A percentile compares a stretch with the other conserved stretches of the same genome.
Evolutionary conservation across 2,888 invertebrate species (phyloP).

Genomic region (Drosophila borealis): DNA sequence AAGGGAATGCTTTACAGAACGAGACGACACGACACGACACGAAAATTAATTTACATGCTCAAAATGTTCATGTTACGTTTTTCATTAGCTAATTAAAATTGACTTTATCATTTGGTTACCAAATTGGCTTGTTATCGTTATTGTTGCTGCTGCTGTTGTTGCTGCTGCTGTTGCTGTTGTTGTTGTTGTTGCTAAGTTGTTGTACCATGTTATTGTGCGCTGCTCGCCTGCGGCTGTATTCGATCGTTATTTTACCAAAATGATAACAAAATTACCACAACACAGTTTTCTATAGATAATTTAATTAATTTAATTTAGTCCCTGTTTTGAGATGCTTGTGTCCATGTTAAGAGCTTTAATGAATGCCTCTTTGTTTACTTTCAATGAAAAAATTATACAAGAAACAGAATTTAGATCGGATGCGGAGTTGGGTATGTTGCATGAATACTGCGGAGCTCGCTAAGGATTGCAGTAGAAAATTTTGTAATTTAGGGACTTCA

Average conservation of each 20-base stretch:
- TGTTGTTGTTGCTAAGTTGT: slow-evolving; percentile 17
- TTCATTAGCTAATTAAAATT: slow-evolving; percentile 76
- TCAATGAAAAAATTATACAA: background rate
- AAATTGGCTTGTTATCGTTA: slow-evolving; percentile 54
- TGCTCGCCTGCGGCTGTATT: slow-evolving; percentile 30
- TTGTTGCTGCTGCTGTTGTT: slow-evolving; percentile 18
- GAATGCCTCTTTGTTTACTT: slow-evolving; percentile 17
- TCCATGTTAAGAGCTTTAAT: slow-evolving; percentile 9
- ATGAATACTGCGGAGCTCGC: background rate
- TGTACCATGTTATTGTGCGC: slow-evolving; percentile 28
- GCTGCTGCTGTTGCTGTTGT: slow-evolving; percentile 6
- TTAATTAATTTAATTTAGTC: slow-evolving; percentile 43
- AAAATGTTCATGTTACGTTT: slow-evolving; percentile 45
- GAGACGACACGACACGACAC: slow-evolving; percentile 16
- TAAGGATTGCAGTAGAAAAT: no score
- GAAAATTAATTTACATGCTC: slow-evolving; percentile 57
- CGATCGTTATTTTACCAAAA: slow-evolving; percentile 36
- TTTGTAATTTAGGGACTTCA: no score
- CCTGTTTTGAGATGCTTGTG: slow-evolving; percentile 1
- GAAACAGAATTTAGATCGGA: background rate
- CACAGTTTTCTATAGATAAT: slow-evolving; percentile 32
- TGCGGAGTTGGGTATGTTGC: background rate
- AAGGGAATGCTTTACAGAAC: slow-evolving; percentile 15
- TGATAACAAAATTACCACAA: slow-evolving; percentile 43
- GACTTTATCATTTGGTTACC: slow-evolving; percentile 64